Evolutionary conservation across 2,797 vertebrate species (phyloP), one percentile per base, ranked within the genome.

Genomic region (Lateolabrax maculatus): DNA sequence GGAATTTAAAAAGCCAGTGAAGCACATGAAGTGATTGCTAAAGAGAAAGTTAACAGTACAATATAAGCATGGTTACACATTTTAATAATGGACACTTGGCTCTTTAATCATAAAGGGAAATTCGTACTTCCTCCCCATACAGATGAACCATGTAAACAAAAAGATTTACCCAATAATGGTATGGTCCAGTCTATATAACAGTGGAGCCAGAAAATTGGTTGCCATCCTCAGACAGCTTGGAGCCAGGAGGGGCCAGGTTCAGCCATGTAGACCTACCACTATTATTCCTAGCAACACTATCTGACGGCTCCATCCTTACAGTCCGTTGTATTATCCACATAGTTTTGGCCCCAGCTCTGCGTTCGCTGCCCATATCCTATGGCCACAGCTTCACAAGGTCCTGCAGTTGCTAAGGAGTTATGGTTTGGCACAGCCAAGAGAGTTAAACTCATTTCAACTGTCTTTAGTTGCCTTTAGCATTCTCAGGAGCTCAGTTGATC

Each of bases 171-270:
- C 11, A 70, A 36, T 49, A 60, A 55, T 55, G 49, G 23, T 25
- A 37, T 3, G 5, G 41, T 57, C n/a, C 43, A 56, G 51, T 39
- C 36, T 15, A 10, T 52, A 18, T 34, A 66, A 48, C 16, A 53
- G 63, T 25, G 11, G 43, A 75, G 76, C 11, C 53, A 79, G 79
- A 56, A 80, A 80, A 77, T 62, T 70, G 61, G 67, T 57, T 64
- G 21, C 75, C 21, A 71, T 76, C 68, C 68, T 71, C 84, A 86
- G 88, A 79, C 71, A 66, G 69, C 39, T 49, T 83, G 83, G 87
- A 89, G 85, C 75, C 88, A 39, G 52, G 53, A 79, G 76, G 72
- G 80, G 68, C 75, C 79, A 53, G 72, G 69, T 79, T 74, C 76
- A 74, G 66, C 79, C 64, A 6, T 6, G 43, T 9, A 25, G 49